Base-by-base conservation (phyloP, 2,113 vertebrate genomes). In the Clupea harengus region DNA sequence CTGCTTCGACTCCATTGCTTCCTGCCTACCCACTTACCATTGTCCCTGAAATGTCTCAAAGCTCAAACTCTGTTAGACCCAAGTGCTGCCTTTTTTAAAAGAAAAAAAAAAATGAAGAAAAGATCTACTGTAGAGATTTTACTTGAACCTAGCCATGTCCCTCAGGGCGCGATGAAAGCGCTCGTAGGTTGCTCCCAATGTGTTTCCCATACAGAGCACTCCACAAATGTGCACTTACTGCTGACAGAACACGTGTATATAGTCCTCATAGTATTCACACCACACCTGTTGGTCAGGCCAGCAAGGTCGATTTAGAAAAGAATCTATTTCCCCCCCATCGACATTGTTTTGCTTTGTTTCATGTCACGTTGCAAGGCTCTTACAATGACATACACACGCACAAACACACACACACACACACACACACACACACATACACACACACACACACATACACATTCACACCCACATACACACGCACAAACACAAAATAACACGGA, bases 51-150 rank as follows among this genome's bases (percentile, higher is more conserved):
- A 75, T 78, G 28, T 80, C 84, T 50, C 85, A 39, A 39, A 39
- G 39, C 39, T 88, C 45, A 83, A 84, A 89, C 83, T 85, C 86
- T 84, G 60, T 87, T 87, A 86, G 87, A 88, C 78, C 86, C 84
- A 83, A 87, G 84, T 83, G 88, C 86, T 90, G 88, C 89, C 88
- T 87, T 85, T 82, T 44, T 78, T 84, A 20, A 84, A 13, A 47
- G 67, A 46, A 32, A 82, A 84, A 82, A 28, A 82, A 13, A 49
- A 46, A 45, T 7, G 22, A 81, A 64, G 18, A 44, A 64, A 78
- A 39, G 28, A 88, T 85, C 80, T 86, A 85, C 82, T 86, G 75
- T 86, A 86, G 81, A 86, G 82, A 83, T 86, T 87, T 90, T 81
- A 78, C 81, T 85, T 83, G 78, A 81, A 82, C 84, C 47, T 86